Evolutionary conservation across 2,113 vertebrate genomes (phyloP).

Genomic region (Uria lomvia): DNA sequence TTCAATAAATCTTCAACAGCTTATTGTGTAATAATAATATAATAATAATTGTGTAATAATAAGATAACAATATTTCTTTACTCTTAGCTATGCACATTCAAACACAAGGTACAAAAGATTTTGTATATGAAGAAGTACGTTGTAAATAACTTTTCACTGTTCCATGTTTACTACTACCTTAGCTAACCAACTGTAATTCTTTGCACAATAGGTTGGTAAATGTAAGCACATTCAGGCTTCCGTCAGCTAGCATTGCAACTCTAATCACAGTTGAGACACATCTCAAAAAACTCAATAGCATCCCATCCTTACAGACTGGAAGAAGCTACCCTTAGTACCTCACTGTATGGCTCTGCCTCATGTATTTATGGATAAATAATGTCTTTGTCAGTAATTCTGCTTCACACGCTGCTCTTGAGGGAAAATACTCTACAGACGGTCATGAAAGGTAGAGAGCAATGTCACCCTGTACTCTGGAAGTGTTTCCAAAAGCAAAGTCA

Average conservation of each 20-base stretch:
- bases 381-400: neutral
- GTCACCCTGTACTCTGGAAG: neutral
- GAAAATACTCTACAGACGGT: neutral
- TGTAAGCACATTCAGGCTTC: neutral
- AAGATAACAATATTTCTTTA: neutral
- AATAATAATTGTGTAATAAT: neutral
- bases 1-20: neutral
- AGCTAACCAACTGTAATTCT: neutral
- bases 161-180: neutral
- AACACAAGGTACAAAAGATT: neutral
- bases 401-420: neutral
- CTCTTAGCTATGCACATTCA: neutral
- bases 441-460: neutral
- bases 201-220: neutral
- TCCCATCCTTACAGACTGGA: neutral
- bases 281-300: neutral
- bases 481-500: neutral
- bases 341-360: neutral
- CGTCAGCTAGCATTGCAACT: neutral
- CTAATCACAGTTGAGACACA: neutral
- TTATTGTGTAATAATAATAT: neutral
- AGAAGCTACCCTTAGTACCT: neutral
- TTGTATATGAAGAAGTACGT: neutral
- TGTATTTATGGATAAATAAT: constrained; percentile 3
- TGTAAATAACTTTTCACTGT: neutral